A percentile compares a stretch with the other conserved stretches of the same genome.
Conservation (phyloP, 2,888 invertebrate species). For the Cacoxenus indagator region DNA sequence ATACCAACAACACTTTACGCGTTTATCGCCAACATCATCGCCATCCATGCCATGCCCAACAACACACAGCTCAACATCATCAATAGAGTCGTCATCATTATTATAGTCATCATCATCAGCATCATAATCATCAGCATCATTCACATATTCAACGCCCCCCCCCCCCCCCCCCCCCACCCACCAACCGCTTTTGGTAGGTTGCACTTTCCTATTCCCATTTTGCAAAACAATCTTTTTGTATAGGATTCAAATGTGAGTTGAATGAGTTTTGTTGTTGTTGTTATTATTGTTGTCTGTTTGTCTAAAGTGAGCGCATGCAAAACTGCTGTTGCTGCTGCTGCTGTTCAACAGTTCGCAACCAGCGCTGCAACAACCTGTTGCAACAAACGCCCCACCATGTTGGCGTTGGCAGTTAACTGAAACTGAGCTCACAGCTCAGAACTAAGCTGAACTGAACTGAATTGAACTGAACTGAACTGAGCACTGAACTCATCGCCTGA, state of each 20-base stretch:
- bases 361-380: conserved; percentile 20
- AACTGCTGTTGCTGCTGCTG: neutral
- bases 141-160: too few relatives aligned
- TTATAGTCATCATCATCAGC: neutral
- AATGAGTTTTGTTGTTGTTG: neutral
- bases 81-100: neutral
- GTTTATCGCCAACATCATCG: conserved; percentile 6
- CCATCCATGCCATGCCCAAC: neutral
- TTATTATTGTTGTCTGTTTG: conserved; percentile 9
- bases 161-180: too few relatives aligned
- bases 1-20: conserved; percentile 9
- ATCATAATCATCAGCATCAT: neutral
- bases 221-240: conserved; percentile 5
- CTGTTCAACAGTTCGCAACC: neutral
- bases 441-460: neutral
- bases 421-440: neutral
- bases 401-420: neutral
- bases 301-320: neutral
- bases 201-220: conserved; percentile 13
- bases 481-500: neutral
- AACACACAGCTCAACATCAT: neutral
- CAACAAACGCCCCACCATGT: conserved; percentile 3
- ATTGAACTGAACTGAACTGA: neutral
- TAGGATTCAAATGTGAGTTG: conserved; percentile 3
- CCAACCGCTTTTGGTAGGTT: neutral